Evolutionary conservation across 2,888 invertebrate species (phyloP).

Genomic region (Thalpophila matura): DNA sequence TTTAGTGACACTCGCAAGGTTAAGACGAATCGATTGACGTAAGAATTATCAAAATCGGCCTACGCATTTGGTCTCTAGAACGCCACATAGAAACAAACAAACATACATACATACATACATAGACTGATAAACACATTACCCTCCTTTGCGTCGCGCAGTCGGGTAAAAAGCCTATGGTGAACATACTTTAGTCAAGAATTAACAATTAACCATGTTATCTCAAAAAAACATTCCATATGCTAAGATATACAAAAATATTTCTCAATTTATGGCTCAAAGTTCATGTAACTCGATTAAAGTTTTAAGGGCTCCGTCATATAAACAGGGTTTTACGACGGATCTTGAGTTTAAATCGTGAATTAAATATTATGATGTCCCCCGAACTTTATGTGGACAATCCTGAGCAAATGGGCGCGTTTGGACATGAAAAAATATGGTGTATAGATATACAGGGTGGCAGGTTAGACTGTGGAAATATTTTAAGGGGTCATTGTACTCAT

Average conservation of each 20-base stretch:
- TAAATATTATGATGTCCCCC: slow-evolving; percentile 40
- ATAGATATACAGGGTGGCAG: not conserved
- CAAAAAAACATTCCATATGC: too few relatives aligned
- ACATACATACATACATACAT: too few relatives aligned
- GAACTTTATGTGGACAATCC: slow-evolving; percentile 8
- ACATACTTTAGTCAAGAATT: not conserved
- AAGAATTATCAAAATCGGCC: too few relatives aligned
- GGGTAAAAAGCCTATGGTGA: not conserved
- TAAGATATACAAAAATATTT: slow-evolving; percentile 5
- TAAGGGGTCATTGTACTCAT: too few relatives aligned
- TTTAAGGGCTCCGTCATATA: slow-evolving; percentile 29
- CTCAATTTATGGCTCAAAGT: slow-evolving; percentile 4
- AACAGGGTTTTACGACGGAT: slow-evolving; percentile 39
- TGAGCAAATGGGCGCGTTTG: not conserved
- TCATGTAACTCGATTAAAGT: slow-evolving; percentile 35
- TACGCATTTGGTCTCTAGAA: too few relatives aligned
- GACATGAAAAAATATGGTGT: not conserved
- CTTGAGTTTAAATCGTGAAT: slow-evolving; percentile 39
- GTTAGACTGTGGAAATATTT: not conserved
- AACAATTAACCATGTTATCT: too few relatives aligned
- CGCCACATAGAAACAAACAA: too few relatives aligned
- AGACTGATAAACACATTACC: too few relatives aligned
- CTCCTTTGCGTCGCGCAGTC: too few relatives aligned
- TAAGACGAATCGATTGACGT: too few relatives aligned
- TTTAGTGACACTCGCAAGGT: too few relatives aligned